Evolutionary conservation across 2,797 vertebrate species (phyloP).

Genomic region (Chelonia mydas): DNA sequence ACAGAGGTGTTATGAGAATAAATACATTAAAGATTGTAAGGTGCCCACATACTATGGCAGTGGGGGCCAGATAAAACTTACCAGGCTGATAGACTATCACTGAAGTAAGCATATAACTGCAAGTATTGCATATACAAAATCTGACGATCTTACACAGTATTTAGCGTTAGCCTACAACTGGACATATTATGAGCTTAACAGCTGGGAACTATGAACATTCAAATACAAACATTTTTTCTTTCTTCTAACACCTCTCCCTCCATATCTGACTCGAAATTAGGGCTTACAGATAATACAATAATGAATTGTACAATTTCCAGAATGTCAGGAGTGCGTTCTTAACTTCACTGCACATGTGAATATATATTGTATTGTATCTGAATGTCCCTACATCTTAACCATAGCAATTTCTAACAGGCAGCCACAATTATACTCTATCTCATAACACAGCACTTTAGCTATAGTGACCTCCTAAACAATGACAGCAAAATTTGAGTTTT

Average conservation of each 20-base stretch:
- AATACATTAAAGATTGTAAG: background rate
- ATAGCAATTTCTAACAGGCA: fast-evolving
- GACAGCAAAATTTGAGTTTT: background rate
- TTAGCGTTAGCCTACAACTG: background rate
- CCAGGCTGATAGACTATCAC: background rate
- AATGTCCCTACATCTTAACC: background rate
- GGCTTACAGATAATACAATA: background rate
- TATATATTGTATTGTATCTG: background rate
- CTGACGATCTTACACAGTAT: background rate
- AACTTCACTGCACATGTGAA: background rate
- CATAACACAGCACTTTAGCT: background rate
- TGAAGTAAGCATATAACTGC: background rate
- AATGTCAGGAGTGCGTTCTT: background rate
- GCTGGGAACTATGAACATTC: background rate
- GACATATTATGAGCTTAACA: background rate
- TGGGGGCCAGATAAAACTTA: background rate
- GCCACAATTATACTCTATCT: background rate
- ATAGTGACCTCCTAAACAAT: background rate
- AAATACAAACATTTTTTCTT: background rate
- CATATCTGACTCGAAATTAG: background rate
- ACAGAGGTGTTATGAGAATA: background rate
- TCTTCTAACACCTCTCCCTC: background rate
- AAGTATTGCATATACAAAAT: fast-evolving
- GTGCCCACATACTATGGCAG: background rate
- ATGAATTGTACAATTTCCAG: background rate